Percentiles rank a stretch among this genome's conserved stretches.
Conservation (phyloP, 2,113 vertebrate species). For the Zosterops japonicus region DNA sequence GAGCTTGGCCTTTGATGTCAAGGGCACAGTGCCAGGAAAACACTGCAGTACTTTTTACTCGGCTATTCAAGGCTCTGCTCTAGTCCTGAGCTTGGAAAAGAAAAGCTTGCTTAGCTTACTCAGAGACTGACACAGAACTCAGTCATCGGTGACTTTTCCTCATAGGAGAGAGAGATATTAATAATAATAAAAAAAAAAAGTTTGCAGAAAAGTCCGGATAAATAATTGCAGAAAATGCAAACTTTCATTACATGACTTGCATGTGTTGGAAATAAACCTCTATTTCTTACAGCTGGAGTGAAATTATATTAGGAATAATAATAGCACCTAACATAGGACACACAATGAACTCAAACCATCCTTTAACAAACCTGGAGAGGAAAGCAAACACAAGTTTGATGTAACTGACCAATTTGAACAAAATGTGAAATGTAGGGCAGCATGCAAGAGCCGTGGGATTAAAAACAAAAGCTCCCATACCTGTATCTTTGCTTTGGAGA, state of each 20-base stretch:
- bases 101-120: background rate
- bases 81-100: background rate
- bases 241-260: background rate
- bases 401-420: background rate
- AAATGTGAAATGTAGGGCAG: background rate
- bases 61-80: background rate
- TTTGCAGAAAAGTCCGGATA: background rate
- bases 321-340: background rate
- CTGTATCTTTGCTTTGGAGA: constrained; percentile 90
- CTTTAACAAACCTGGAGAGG: background rate
- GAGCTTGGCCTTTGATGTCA: constrained; percentile 16
- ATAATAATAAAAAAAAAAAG: background rate
- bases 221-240: background rate
- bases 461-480: constrained; percentile 68
- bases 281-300: background rate
- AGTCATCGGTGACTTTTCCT: background rate
- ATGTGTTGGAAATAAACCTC: background rate
- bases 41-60: background rate
- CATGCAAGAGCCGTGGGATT: background rate
- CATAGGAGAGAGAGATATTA: background rate
- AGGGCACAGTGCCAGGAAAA: constrained; percentile 41
- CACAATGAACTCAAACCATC: background rate
- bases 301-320: background rate
- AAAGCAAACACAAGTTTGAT: background rate
- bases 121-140: background rate